These are phyloP conservation scores for Oligia latruncula DNA, from an alignment of 2,888 invertebrate genomes.

Conservation along the genomic window DNA sequence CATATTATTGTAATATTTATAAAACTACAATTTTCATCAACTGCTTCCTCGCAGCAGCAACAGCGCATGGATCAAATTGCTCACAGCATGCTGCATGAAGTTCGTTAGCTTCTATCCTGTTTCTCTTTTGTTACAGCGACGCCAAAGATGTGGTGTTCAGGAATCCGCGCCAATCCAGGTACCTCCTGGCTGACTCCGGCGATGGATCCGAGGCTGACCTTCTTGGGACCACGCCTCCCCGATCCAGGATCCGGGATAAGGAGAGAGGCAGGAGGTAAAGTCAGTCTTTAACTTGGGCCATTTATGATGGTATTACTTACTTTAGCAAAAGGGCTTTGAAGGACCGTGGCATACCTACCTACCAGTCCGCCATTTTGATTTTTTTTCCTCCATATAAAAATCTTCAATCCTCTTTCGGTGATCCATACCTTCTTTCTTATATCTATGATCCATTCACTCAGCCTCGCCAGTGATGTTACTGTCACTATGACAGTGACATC, in stretches of 20 bases:
- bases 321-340: not conserved
- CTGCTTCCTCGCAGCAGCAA: no score
- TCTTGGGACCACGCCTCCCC: conserved; percentile 94
- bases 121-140: conserved; percentile 73
- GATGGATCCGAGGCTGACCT: conserved; percentile 90
- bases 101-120: not conserved
- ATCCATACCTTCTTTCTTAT: no score
- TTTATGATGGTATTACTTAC: not conserved
- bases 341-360: no score
- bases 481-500: not conserved
- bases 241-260: conserved; percentile 93
- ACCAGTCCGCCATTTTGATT: no score
- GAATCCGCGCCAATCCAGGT: conserved; percentile 75
- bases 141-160: conserved; percentile 81
- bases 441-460: no score
- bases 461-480: not conserved
- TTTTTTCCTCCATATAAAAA: no score
- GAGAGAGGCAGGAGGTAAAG: conserved; percentile 88
- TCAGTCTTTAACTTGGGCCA: conserved; percentile 1
- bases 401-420: not conserved
- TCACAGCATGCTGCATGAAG: not conserved
- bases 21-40: not conserved
- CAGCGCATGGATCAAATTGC: not conserved
- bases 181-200: conserved; percentile 81
- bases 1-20: not conserved